phyloP scores from a whole-genome alignment of 1,140 invertebrate genomes.

The Parasteatoda tepidariorum region DNA sequence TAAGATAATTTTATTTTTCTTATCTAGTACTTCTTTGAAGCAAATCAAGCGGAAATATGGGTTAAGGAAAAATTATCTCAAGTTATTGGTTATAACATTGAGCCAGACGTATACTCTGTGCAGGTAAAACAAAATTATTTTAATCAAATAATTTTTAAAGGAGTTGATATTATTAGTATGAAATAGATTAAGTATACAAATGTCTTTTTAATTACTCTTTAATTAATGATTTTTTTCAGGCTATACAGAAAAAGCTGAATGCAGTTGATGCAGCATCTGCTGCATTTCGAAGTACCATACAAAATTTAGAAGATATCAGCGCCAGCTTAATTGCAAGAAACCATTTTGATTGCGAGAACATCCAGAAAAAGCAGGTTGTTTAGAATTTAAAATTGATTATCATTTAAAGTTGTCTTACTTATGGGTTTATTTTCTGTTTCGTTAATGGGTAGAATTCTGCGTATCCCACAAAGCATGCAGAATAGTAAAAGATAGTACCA shows the following conservation, averaged over 20 bases:
- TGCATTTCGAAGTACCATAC: conserved; percentile 77
- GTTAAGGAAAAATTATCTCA: conserved; percentile 84
- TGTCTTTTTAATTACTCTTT: not conserved
- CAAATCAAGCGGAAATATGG: conserved; percentile 87
- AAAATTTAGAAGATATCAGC: conserved; percentile 76
- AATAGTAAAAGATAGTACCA: too few relatives aligned
- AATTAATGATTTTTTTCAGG: conserved; percentile 63
- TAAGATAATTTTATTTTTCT: too few relatives aligned
- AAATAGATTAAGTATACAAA: too few relatives aligned
- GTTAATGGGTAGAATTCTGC: not conserved
- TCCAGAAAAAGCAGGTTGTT: conserved; percentile 82
- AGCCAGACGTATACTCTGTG: conserved; percentile 88
- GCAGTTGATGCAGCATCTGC: conserved; percentile 81
- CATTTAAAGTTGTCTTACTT: not conserved
- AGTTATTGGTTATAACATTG: conserved; percentile 80
- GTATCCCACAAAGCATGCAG: too few relatives aligned
- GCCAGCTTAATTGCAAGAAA: conserved; percentile 86
- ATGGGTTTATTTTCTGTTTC: not conserved
- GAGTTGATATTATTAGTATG: too few relatives aligned
- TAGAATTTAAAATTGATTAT: too few relatives aligned
- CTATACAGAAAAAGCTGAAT: conserved; percentile 80
- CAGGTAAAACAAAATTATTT: not conserved
- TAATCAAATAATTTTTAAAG: not conserved
- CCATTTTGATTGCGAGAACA: conserved; percentile 97
- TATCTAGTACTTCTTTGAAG: conserved; percentile 84